Evolutionary conservation across 2,888 invertebrate species (phyloP), one percentile per base, ranked within the genome.

Genomic region (Hermaeophaga mercurialis): DNA sequence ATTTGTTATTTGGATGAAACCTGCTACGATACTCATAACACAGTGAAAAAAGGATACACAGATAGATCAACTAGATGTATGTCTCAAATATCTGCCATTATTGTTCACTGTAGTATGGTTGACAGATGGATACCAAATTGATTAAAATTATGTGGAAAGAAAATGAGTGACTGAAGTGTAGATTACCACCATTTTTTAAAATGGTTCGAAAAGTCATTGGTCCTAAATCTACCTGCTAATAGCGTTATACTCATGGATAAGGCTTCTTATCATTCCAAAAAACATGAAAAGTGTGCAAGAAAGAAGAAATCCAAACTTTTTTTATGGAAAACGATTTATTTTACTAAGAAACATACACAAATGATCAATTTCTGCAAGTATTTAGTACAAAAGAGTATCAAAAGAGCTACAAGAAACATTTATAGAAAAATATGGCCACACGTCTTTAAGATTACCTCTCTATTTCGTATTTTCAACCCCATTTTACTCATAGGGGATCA

Each of bases 241-340:
- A 34, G 52, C 2, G 54, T 66, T 8, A 57, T 64, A 22, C 55
- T 66, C 18, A 14, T 63, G 49, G 59, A 66, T 36, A 66, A 62
- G 26, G 63, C 64, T 0, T 46, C 62, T n/a, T 46, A 17, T 4
- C 31, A 66, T 44, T 47, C 45, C n/a, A 45, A 53, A 31, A 45
- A 46, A 31, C 12, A 55, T 1, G 58, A 63, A 34, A 62, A 8
- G 44, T 24, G n/a, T 48, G 47, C 15, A 59, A 26, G n/a, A 63
- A 65, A 31, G 28, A 36, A 34, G 63, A 65, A 43, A 63, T 64
- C 36, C 61, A 61, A 50, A 12, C 52, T 15, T 68, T 34, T 12
- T 34, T 34, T 11, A 3, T 3, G 22, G 22, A 5, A 22, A 22
- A 22, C 4, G 6, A 22, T 22, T 5, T 22, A 22, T 22, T 22